These are phyloP conservation scores for Anticlea derivata DNA, from an alignment of 2,888 invertebrate species.

Conservation along the genomic window DNA sequence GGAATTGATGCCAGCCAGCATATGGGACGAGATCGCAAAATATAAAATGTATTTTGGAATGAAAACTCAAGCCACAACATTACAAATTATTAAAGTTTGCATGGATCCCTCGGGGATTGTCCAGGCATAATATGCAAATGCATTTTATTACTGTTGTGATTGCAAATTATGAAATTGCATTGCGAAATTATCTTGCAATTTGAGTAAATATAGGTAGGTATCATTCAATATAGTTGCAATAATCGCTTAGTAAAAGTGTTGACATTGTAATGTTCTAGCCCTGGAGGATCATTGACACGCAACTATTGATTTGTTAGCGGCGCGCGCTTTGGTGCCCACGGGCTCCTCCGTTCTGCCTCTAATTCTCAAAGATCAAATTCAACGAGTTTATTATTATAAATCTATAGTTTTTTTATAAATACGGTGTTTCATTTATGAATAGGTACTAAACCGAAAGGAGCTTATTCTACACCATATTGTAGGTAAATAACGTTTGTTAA, in stretches of 20 bases:
- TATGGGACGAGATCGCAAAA: slow-evolving; percentile 35
- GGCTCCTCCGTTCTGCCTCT: slow-evolving; percentile 12
- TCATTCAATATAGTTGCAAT: no score
- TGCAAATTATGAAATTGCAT: slow-evolving; percentile 25
- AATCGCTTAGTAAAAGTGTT: slow-evolving; percentile 40
- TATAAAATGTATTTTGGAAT: slow-evolving; percentile 36
- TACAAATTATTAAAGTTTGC: slow-evolving; percentile 31
- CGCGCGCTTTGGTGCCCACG: slow-evolving; percentile 32
- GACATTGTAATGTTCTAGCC: slow-evolving; percentile 40
- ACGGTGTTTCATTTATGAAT: no score
- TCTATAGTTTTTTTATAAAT: no score
- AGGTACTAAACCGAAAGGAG: no score
- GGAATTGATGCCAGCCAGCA: slow-evolving; percentile 33
- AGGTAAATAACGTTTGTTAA: no score
- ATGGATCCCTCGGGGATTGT: slow-evolving; percentile 26
- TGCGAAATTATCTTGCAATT: slow-evolving; percentile 22
- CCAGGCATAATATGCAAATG: slow-evolving; percentile 27
- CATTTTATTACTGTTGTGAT: slow-evolving; percentile 31
- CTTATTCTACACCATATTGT: no score
- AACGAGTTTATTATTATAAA: neutral
- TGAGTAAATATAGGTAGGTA: slow-evolving; percentile 15
- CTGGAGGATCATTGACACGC: slow-evolving; percentile 49
- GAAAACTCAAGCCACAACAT: slow-evolving; percentile 31
- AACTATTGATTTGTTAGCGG: slow-evolving; percentile 48
- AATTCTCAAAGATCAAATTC: neutral